A percentile compares a stretch with the other conserved stretches of the same genome.
These are phyloP conservation scores for Etheostoma nigrum DNA, from an alignment of 2,797 vertebrate species.

Conservation along the genomic window DNA sequence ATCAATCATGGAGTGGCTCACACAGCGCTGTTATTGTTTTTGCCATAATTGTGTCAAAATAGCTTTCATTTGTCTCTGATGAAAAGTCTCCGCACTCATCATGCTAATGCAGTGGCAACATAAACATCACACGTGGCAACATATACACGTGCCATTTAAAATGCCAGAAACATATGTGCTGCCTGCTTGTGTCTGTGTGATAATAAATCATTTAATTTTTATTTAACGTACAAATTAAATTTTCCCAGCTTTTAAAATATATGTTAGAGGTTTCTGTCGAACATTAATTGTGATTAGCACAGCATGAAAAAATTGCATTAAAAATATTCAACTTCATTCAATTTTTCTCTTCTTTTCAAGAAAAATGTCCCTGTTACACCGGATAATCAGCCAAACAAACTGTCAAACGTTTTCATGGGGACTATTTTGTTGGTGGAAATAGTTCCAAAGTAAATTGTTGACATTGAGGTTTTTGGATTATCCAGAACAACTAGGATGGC, in stretches of 20 bases:
- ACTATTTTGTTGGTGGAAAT: neutral
- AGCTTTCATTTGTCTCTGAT: constrained; percentile 83
- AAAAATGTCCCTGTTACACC: neutral
- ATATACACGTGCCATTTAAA: constrained; percentile 48
- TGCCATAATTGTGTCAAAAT: constrained; percentile 82
- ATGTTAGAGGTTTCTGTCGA: neutral
- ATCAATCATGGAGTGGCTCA: constrained; percentile 79
- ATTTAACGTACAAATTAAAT: constrained; percentile 42
- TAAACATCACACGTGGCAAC: constrained; percentile 68
- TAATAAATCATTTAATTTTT: constrained; percentile 54
- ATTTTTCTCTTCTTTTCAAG: neutral
- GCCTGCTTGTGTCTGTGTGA: constrained; percentile 22
- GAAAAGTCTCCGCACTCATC: constrained; percentile 80
- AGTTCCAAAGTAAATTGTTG: neutral
- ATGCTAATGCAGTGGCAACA: constrained; percentile 76
- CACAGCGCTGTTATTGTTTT: constrained; percentile 81
- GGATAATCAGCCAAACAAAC: neutral
- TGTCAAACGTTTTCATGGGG: neutral
- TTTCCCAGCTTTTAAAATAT: neutral
- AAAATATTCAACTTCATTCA: neutral
- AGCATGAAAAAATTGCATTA: neutral
- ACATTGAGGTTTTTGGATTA: neutral
- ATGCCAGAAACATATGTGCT: constrained; percentile 57
- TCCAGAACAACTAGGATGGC: neutral
- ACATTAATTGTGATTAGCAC: neutral